phyloP scores from a whole-genome alignment of 1,140 invertebrate genomes.

The Eumeta japonica region DNA sequence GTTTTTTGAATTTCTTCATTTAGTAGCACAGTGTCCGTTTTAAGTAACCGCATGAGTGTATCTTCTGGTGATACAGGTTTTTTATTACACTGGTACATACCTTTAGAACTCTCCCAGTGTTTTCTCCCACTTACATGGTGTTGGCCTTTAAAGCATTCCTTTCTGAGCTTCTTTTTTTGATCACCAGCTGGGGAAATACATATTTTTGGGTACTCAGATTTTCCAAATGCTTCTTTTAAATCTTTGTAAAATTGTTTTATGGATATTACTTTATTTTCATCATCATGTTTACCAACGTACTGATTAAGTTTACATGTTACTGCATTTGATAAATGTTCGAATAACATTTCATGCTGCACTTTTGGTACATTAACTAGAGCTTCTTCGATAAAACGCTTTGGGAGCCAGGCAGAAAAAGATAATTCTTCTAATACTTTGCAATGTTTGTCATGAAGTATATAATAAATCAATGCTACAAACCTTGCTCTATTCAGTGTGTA shows the following conservation, averaged over 20 bases:
- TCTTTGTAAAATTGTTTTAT: too few species aligned
- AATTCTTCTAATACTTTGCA: constrained; percentile 14
- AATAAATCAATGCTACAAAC: constrained; percentile 20
- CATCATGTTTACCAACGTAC: constrained; percentile 12
- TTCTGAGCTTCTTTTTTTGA: too few species aligned
- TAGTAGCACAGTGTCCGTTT: constrained; percentile 21
- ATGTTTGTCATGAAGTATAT: constrained; percentile 23
- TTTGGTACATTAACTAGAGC: constrained; percentile 14
- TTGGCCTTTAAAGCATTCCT: too few species aligned
- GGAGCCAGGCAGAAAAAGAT: constrained; percentile 17
- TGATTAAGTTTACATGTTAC: constrained; percentile 17
- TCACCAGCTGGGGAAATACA: too few species aligned
- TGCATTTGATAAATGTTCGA: constrained; percentile 18
- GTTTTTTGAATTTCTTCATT: constrained; percentile 14
- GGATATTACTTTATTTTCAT: constrained; percentile 14
- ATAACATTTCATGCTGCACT: constrained; percentile 19
- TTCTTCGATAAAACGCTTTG: too few species aligned
- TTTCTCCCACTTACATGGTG: too few species aligned
- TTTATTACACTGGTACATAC: constrained; percentile 4
- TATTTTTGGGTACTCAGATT: too few species aligned
- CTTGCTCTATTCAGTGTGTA: constrained; percentile 12
- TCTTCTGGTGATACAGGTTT: constrained; percentile 12
- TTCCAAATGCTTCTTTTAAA: too few species aligned
- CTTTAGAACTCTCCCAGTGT: constrained; percentile 14
- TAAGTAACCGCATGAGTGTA: constrained; percentile 18